phyloP scores from a whole-genome alignment of 2,113 vertebrate species.

The Etheostoma cragini region DNA sequence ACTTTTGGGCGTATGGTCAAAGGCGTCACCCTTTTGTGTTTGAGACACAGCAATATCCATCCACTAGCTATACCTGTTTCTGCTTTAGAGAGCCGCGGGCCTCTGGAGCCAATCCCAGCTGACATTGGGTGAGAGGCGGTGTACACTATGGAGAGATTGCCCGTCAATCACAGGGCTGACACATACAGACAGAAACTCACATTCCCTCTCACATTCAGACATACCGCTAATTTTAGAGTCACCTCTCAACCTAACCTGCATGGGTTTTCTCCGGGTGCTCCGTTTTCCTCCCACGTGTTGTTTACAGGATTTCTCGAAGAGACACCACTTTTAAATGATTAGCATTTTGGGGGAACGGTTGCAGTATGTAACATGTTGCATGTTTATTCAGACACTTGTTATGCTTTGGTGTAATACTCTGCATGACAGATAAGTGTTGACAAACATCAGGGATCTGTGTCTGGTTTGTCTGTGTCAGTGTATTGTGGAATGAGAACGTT shows the following conservation, averaged over 20 bases:
- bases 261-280: too few species aligned
- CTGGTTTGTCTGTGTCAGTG: conserved; percentile 17
- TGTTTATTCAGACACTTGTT: conserved; percentile 1
- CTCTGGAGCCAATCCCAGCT: background rate
- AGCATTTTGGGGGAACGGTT: conserved; percentile 15
- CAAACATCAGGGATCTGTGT: conserved; percentile 9
- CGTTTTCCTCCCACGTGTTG: background rate
- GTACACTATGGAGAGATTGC: background rate
- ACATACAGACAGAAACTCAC: background rate
- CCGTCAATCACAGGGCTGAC: background rate
- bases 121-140: background rate
- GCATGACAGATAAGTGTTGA: conserved; percentile 35
- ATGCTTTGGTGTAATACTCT: conserved; percentile 3
- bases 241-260: background rate
- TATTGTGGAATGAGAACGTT: background rate
- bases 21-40: background rate
- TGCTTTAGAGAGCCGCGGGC: background rate
- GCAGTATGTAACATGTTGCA: conserved; percentile 30
- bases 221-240: background rate
- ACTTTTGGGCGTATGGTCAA: background rate
- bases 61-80: background rate
- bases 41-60: background rate
- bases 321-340: background rate
- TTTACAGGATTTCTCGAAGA: background rate
- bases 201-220: background rate